Conservation (phyloP, 2,888 invertebrate species). For the Nymphalis urticae region DNA sequence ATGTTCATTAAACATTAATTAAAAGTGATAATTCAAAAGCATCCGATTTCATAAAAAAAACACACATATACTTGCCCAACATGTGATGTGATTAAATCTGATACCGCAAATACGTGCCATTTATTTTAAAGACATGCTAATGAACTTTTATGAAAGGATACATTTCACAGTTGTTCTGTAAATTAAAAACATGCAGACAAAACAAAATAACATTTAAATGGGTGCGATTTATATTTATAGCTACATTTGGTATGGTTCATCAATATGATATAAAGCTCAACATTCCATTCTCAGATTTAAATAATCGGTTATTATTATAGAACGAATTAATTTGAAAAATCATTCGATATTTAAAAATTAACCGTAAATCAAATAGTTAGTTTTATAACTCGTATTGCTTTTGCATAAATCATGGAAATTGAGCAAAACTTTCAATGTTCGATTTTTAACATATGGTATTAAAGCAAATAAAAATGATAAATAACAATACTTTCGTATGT, state of each 20-base stretch:
- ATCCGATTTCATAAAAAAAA: conserved; percentile 26
- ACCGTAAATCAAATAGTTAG: not conserved
- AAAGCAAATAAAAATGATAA: too few relatives aligned
- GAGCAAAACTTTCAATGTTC: too few relatives aligned
- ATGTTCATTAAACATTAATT: conserved; percentile 24
- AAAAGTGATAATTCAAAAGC: conserved; percentile 27
- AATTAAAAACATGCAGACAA: conserved; percentile 25
- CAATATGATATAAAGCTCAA: conserved; percentile 7
- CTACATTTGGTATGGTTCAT: conserved; percentile 21
- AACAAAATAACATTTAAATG: conserved; percentile 23
- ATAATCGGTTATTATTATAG: not conserved
- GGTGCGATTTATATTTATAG: conserved; percentile 12
- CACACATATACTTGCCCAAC: not conserved
- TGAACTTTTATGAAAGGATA: conserved; percentile 37
- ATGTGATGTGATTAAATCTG: conserved; percentile 20
- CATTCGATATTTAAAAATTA: not conserved
- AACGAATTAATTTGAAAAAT: not conserved
- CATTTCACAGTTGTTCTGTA: conserved; percentile 21
- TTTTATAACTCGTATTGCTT: not conserved
- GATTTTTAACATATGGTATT: too few relatives aligned
- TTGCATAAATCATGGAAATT: not conserved
- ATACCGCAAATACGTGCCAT: conserved; percentile 14
- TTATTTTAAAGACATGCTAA: conserved; percentile 31
- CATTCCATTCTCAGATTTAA: too few relatives aligned
- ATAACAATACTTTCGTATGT: too few relatives aligned